These are phyloP conservation scores for Mugil cephalus DNA, from an alignment of 2,113 vertebrate species.

Conservation along the genomic window DNA sequence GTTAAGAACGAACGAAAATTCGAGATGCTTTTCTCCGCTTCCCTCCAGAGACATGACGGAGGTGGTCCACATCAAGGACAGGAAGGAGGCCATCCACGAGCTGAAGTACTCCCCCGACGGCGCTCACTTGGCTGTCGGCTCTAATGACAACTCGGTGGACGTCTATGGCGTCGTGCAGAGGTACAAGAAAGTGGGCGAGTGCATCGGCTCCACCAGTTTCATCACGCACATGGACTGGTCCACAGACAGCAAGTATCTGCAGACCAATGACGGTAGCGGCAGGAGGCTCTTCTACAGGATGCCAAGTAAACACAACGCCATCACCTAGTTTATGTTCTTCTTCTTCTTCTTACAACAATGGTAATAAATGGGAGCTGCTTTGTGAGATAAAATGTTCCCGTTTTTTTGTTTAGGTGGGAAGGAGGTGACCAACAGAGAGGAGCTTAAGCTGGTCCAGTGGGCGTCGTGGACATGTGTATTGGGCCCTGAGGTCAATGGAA, in stretches of 20 bases:
- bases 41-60: constrained; percentile 96
- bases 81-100: constrained; percentile 98
- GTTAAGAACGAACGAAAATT: constrained; percentile 32
- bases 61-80: constrained; percentile 98
- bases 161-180: constrained; percentile 95
- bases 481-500: constrained; percentile 96
- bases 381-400: constrained; percentile 54
- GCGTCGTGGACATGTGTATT: constrained; percentile 96
- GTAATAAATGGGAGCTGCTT: constrained; percentile 16
- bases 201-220: constrained; percentile 92
- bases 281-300: constrained; percentile 95
- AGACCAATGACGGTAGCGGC: constrained; percentile 95
- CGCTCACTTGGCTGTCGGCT: constrained; percentile 94
- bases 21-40: constrained; percentile 9
- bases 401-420: constrained; percentile 91
- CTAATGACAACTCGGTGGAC: constrained; percentile 95
- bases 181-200: constrained; percentile 96
- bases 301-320: constrained; percentile 87
- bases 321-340: neutral
- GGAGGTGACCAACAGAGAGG: constrained; percentile 94
- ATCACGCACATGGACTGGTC: constrained; percentile 99
- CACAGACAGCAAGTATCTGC: constrained; percentile 94
- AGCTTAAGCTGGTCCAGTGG: constrained; percentile 95
- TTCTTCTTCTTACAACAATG: neutral
- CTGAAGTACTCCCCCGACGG: constrained; percentile 98